Base-by-base conservation (phyloP, 2,113 vertebrate species). In the Nothocercus nigrocapillus region DNA sequence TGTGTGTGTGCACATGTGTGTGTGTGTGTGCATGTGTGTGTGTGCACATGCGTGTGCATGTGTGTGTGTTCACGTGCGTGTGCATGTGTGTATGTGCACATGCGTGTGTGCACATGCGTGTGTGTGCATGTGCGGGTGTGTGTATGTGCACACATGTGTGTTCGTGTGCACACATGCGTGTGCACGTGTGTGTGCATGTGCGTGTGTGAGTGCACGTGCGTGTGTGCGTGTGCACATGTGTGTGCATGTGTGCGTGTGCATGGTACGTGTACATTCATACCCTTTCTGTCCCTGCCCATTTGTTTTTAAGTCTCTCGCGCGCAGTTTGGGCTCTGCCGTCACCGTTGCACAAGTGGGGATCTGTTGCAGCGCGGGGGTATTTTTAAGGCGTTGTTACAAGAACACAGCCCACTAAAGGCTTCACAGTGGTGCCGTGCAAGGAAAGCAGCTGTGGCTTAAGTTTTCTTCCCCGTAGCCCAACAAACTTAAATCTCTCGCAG, bases 391-490 rank as follows among this genome's bases (percentile, higher is more conserved):
- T 4, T 38, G 68, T 73, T 47, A 27, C 28, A 49, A 49, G 40
- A 54, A n/a, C 51, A 24, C 10, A 54, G 59, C 3, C 13, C 38
- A 24, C 80, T 69, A 45, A 91, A 94, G 73, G 40, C 66, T 82
- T 84, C 7, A 42, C 63, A 6, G 18, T 32, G 75, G 78, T 21
- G 22, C 61, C 70, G 32, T 22, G 82, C 69, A 34, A 85, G 91
- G 84, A 90, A 96, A 89, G 79, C 44, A 85, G 72, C 83, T 66
- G 74, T 38, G 86, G 69, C 66, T 87, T 89, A 44, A 9, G 47
- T 76, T 93, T 72, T 75, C 89, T 87, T 79, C 67, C 73, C 51
- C 40, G 34, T 64, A 30, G 36, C 59, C 82, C 89, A 70, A 72
- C 11, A 6, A 89, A 32, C 59, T 77, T 73, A 82, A 87, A 78